Evolutionary conservation across 2,113 vertebrate genomes (phyloP), one percentile per base, ranked within the genome.

Genomic region (Argyrosomus japonicus): DNA sequence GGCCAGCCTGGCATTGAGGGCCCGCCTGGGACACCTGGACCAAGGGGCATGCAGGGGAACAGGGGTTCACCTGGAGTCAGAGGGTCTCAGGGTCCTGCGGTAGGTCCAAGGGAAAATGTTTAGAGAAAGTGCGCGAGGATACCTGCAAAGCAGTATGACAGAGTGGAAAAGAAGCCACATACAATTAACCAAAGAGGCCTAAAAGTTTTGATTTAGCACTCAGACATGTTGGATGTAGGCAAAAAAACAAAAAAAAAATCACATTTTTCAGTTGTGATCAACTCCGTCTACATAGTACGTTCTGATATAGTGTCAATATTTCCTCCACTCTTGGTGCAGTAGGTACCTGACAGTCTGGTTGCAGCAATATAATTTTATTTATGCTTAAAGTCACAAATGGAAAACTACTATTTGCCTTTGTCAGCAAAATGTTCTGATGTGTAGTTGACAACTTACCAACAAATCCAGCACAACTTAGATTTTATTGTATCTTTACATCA

Each of bases 1-100:
- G 98, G 98, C 0, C 96, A 97, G 88, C 95, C 97, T 54, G 98
- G 98, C 19, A 93, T 96, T 6, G 97, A 99, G 87, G 98, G 98
- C 21, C 96, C 97, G 0, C 85, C 93, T 17, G 98, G 98, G 14
- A 90, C 95, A 1, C 94, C 97, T 17, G 98, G 98, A 25, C 97
- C 97, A 0, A 94, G 97, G 23, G 98, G 98, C 11, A 92, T 99
- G 95, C 98, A 99, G 91, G 98, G 98, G 1, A 95, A 99, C 79
- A 97, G 97, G 78, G 98, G 98, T 32, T 85, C 85, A 54, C 95
- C 96, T 0, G 98, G 98, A 58, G 88, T 97, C 85, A 97, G 97
- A 54, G 98, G 98, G 23, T 92, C 96, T 0, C 96, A 99, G 88
- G 98, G 98, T 7, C 96, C 96, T 45, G 93, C 97, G 86, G 98